Evolutionary conservation across 2,888 invertebrate species (phyloP), one percentile per base, ranked within the genome.

Genomic region (Phasia obesa): DNA sequence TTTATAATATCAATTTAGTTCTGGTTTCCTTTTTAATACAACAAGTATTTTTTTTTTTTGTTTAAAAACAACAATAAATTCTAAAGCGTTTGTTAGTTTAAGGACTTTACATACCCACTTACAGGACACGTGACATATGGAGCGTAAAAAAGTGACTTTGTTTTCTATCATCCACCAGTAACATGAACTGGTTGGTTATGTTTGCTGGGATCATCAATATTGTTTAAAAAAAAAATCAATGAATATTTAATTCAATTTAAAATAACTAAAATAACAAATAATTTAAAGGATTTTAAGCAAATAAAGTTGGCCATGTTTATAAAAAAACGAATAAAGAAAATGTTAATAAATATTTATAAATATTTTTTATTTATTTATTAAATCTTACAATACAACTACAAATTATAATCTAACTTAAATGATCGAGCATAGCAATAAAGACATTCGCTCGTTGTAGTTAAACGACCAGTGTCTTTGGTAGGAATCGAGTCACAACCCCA

Each of bases 121-220:
- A 51, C 13, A 80, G 84, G 85, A 88, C 89, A 90, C 89, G 90
- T 89, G 89, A 87, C 89, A 89, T 89, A 90, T 89, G 90, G 90
- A 88, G 88, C 89, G 90, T 89, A 87, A 88, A 86, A 74, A 83
- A 53, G 67, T 59, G 64, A 47, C 38, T 75, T 75, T 74, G 64
- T 55, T 49, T 76, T 25, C 47, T 62, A 59, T n/a, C n/a, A n/a
- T n/a, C 73, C 59, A 81, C 75, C 87, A 87, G 85, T 55, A 23
- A 31, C 23, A 55, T 42, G 59, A 19, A 38, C 53, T 57, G 59
- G 59, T 75, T n/a, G n/a, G n/a, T n/a, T n/a, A 27, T 65, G n/a
- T 70, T 74, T 42, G 38, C 38, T 44, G 62, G 49, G 38, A 51
- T 79, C 67, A 70, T 82, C 82, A 78, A 82, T 78, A 69, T 67